A percentile compares a stretch with the other conserved stretches of the same genome.
Evolutionary conservation across 2,888 invertebrate genomes (phyloP).

Genomic region (Eurytoma californica): DNA sequence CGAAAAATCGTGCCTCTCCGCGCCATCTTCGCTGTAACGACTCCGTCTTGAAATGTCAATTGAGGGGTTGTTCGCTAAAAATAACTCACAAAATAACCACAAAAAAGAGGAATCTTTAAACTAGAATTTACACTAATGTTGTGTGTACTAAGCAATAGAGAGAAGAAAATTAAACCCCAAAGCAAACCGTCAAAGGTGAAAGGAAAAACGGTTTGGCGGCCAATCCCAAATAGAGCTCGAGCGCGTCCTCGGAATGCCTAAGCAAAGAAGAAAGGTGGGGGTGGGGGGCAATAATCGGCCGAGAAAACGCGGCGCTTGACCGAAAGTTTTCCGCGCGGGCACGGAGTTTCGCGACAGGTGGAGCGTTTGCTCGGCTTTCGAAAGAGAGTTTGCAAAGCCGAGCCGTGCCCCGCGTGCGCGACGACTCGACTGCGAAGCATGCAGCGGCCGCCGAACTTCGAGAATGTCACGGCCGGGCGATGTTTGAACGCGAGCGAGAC

Average conservation of each 20-base stretch:
- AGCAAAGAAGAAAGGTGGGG: neutral
- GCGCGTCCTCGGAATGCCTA: neutral
- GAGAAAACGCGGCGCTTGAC: constrained; percentile 22
- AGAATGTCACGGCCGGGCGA: constrained; percentile 45
- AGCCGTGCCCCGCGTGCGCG: constrained; percentile 16
- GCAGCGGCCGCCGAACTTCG: constrained; percentile 25
- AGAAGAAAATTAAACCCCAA: too few relatives aligned
- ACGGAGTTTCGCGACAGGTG: neutral
- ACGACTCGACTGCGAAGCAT: constrained; percentile 21
- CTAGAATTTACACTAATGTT: too few relatives aligned
- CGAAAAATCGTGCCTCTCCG: constrained; percentile 11
- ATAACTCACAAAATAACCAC: too few relatives aligned
- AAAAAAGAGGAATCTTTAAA: too few relatives aligned
- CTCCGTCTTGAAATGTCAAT: too few relatives aligned
- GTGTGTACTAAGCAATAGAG: too few relatives aligned
- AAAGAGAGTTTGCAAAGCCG: constrained; percentile 39
- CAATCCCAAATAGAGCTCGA: constrained; percentile 1
- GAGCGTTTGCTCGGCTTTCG: neutral
- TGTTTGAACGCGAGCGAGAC: constrained; percentile 12
- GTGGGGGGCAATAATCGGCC: constrained; percentile 30
- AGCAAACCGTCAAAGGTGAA: too few relatives aligned
- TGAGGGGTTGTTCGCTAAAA: too few relatives aligned
- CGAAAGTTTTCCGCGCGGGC: constrained; percentile 27
- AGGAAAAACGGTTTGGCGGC: neutral
- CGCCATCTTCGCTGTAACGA: neutral